phyloP scores from a whole-genome alignment of 2,888 invertebrate species.

The Bembecia ichneumoniformis region DNA sequence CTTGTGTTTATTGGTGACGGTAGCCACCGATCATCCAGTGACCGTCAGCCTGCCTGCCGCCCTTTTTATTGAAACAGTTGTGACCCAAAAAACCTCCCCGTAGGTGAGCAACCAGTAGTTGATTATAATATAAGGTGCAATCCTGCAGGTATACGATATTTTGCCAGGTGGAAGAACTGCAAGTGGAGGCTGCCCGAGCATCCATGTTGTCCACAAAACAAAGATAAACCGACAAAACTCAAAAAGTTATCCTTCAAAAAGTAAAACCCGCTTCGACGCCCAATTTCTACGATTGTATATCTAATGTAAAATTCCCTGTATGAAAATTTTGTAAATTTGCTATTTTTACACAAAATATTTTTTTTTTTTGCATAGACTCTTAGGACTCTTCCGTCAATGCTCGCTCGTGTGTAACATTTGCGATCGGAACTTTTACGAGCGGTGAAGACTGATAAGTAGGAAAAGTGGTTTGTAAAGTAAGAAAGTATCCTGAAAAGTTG shows the following conservation, averaged over 20 bases:
- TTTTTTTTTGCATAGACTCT: slow-evolving; percentile 47
- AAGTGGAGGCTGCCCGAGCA: slow-evolving; percentile 81
- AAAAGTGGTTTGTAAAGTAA: slow-evolving; percentile 52
- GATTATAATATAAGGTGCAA: slow-evolving; percentile 71
- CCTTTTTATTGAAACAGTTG: slow-evolving; percentile 11
- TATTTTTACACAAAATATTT: slow-evolving; percentile 62
- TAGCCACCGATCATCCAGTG: too few species aligned
- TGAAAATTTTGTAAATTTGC: slow-evolving; percentile 60
- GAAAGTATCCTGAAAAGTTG: slow-evolving; percentile 41
- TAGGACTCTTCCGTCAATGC: slow-evolving; percentile 52
- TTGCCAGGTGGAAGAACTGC: slow-evolving; percentile 88
- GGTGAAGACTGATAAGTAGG: slow-evolving; percentile 69
- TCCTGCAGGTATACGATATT: slow-evolving; percentile 84
- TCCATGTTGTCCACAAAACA: slow-evolving; percentile 76
- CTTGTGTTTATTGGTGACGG: too few species aligned
- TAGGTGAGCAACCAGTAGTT: slow-evolving; percentile 64
- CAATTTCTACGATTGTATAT: slow-evolving; percentile 40
- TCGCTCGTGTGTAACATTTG: slow-evolving; percentile 55
- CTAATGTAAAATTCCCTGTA: slow-evolving; percentile 60
- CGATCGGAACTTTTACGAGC: slow-evolving; percentile 62
- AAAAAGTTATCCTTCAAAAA: slow-evolving; percentile 68
- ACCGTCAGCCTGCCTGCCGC: neutral
- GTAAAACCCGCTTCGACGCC: slow-evolving; percentile 60
- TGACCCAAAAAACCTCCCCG: slow-evolving; percentile 35
- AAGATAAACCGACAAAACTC: slow-evolving; percentile 66